Conservation (phyloP, 2,113 vertebrate species). For the Melanerpes formicivorus region DNA sequence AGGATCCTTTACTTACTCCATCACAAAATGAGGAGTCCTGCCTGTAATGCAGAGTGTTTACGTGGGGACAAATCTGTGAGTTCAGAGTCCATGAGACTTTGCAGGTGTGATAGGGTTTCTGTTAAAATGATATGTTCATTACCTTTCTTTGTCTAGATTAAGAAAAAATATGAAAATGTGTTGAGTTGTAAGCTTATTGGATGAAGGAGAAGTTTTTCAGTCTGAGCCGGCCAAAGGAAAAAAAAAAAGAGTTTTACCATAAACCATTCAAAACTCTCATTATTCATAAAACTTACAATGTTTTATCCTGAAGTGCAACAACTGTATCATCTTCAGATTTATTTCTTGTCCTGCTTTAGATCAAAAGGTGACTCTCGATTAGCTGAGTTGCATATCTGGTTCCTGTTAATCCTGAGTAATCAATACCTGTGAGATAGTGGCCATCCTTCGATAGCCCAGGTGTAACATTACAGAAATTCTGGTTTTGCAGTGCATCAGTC, state of each 20-base stretch:
- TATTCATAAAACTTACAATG: neutral
- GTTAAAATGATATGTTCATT: neutral
- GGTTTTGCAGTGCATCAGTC: neutral
- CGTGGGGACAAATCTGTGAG: neutral
- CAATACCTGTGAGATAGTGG: neutral
- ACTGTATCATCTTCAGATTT: neutral
- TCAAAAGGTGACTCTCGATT: neutral
- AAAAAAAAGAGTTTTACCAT: neutral
- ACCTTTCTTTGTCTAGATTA: neutral
- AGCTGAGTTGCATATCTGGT: neutral
- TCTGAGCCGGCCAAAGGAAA: neutral
- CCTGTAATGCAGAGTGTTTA: too few relatives aligned
- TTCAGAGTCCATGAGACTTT: neutral
- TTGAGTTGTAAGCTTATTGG: neutral
- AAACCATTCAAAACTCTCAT: neutral
- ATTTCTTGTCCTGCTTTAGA: neutral
- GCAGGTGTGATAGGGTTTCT: neutral
- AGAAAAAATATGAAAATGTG: neutral
- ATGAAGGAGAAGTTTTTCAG: neutral
- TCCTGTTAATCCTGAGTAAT: neutral
- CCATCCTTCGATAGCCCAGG: neutral
- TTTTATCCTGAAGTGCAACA: neutral
- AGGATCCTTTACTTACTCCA: neutral
- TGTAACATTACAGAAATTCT: neutral
- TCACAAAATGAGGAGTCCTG: rapidly evolving